phyloP scores from a whole-genome alignment of 2,888 invertebrate genomes.

The Adelphocoris suturalis region DNA sequence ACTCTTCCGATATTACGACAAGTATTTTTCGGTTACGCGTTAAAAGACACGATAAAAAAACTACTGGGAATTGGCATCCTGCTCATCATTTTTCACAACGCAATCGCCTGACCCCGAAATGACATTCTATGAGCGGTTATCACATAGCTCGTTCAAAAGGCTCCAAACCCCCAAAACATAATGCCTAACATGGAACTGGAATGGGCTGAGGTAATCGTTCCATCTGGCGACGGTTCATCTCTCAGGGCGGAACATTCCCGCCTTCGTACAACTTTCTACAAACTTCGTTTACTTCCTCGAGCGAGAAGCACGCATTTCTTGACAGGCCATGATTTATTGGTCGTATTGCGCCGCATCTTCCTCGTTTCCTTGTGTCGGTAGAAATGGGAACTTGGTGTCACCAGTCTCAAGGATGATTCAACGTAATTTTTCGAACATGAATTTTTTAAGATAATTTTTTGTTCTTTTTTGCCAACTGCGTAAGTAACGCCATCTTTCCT shows the following conservation, averaged over 20 bases:
- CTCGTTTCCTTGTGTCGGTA: background rate
- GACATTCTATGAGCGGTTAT: background rate
- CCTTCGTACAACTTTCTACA: conserved; percentile 31
- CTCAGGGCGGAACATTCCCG: background rate
- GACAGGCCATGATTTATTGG: background rate
- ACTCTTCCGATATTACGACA: background rate
- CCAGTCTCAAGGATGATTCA: too few relatives aligned
- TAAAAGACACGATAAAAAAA: background rate
- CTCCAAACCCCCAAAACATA: background rate
- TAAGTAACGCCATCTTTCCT: too few relatives aligned
- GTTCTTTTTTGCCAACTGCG: too few relatives aligned
- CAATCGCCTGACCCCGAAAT: background rate
- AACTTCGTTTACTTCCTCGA: conserved; percentile 9
- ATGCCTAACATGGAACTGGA: background rate
- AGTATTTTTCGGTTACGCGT: background rate
- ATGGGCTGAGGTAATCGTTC: conserved; percentile 19
- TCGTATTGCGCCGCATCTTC: conserved; percentile 5
- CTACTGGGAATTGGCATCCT: background rate
- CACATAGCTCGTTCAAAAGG: background rate
- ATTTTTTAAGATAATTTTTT: too few relatives aligned
- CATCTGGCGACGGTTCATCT: conserved; percentile 6
- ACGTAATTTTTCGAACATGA: too few relatives aligned
- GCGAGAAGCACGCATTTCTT: background rate
- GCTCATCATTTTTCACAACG: background rate
- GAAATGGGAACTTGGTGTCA: background rate